Evolutionary conservation across 2,888 invertebrate genomes (phyloP).

Genomic region (Leptogaster cylindrica): DNA sequence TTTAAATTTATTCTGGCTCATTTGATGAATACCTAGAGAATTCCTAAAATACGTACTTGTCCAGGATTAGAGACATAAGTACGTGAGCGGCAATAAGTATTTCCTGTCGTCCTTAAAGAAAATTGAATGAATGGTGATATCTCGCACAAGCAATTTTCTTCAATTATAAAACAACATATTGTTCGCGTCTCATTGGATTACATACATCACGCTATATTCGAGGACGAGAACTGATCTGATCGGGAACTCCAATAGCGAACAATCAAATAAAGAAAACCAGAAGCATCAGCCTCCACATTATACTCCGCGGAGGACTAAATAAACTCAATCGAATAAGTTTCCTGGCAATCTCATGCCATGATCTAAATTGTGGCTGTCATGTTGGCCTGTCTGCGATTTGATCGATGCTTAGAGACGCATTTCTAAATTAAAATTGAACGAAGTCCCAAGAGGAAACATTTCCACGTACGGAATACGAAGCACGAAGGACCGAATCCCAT

Average conservation of each 20-base stretch:
- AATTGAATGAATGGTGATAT: too few species aligned
- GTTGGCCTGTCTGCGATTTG: slow-evolving; percentile 41
- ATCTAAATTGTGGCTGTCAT: slow-evolving; percentile 44
- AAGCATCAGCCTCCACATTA: slow-evolving; percentile 37
- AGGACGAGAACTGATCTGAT: slow-evolving; percentile 24
- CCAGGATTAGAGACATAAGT: too few species aligned
- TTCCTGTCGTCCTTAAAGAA: too few species aligned
- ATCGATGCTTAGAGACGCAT: slow-evolving; percentile 43
- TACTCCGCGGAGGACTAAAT: slow-evolving; percentile 27
- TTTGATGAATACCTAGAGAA: too few species aligned
- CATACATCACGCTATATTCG: slow-evolving; percentile 32
- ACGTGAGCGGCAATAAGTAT: too few species aligned
- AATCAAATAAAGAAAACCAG: slow-evolving; percentile 36
- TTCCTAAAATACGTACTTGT: too few species aligned
- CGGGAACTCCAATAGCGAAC: slow-evolving; percentile 24
- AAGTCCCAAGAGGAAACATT: slow-evolving; percentile 21
- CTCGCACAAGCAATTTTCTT: slow-evolving; percentile 35
- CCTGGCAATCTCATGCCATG: slow-evolving; percentile 38
- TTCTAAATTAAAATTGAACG: slow-evolving; percentile 37
- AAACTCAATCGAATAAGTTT: slow-evolving; percentile 13
- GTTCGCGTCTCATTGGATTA: slow-evolving; percentile 31
- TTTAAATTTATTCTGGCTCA: too few species aligned
- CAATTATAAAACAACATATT: slow-evolving; percentile 40
- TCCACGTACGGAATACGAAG: too few species aligned
- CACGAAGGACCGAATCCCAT: slow-evolving; percentile 31